Evolutionary conservation across 2,888 invertebrate genomes (phyloP).

Genomic region (Lepas anatifera): DNA sequence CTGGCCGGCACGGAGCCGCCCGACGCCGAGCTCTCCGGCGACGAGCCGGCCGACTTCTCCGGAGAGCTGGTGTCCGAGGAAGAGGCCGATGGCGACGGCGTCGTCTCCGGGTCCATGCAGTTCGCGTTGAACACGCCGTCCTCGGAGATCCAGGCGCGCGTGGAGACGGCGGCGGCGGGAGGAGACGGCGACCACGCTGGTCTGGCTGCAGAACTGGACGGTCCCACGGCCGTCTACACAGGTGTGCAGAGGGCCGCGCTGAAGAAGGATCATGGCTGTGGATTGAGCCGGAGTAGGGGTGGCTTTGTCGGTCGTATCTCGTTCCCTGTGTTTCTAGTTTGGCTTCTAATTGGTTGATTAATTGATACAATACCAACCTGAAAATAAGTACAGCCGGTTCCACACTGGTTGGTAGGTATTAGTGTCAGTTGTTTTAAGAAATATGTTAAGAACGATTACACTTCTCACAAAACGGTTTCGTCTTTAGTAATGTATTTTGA

Average conservation of each 20-base stretch:
- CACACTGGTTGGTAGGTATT: not conserved
- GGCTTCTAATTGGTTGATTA: too few species aligned
- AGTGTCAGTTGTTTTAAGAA: too few species aligned
- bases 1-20: not conserved
- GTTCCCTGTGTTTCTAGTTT: too few species aligned
- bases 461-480: too few species aligned
- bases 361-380: too few species aligned
- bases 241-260: not conserved
- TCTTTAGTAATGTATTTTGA: too few species aligned
- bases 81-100: not conserved
- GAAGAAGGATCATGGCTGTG: too few species aligned
- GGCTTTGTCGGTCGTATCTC: too few species aligned
- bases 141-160: not conserved
- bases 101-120: conserved; percentile 1
- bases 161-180: not conserved
- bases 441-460: too few species aligned
- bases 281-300: too few species aligned
- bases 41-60: not conserved
- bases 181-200: not conserved
- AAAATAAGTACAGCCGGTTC: not conserved
- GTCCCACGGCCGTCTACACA: not conserved
- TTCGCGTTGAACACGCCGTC: not conserved
- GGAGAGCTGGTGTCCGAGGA: not conserved
- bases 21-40: not conserved
- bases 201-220: too few species aligned